These are phyloP conservation scores for Calypte anna DNA, from an alignment of 2,113 vertebrate genomes.

Conservation along the genomic window DNA sequence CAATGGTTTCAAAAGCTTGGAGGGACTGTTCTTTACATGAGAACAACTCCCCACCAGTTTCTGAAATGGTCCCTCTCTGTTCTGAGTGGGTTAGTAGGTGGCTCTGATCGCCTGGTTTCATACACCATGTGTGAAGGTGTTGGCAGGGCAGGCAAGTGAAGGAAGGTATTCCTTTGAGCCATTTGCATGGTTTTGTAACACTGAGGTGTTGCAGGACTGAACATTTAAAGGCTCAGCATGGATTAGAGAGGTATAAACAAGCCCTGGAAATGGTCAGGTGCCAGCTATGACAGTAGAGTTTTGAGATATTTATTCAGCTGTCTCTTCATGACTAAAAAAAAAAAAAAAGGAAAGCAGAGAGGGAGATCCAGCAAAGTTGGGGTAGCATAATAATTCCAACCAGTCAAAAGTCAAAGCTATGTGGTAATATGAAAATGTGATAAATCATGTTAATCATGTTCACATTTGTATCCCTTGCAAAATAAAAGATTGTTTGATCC, in stretches of 20 bases:
- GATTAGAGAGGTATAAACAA: conserved; percentile 41
- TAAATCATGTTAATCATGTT: not conserved
- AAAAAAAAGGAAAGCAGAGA: not conserved
- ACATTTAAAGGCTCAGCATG: not conserved
- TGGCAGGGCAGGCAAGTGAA: not conserved
- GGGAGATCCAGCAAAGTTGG: conserved; percentile 23
- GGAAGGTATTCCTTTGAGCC: not conserved
- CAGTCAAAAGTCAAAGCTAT: conserved; percentile 26
- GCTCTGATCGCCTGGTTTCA: not conserved
- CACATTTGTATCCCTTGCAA: not conserved
- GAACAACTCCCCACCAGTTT: not conserved
- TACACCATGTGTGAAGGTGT: too few species aligned
- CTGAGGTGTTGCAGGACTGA: not conserved
- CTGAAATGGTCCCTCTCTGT: not conserved
- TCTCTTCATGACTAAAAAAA: conserved; percentile 1
- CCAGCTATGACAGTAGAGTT: conserved; percentile 61
- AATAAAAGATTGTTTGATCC: not conserved
- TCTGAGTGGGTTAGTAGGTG: not conserved
- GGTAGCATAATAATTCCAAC: not conserved
- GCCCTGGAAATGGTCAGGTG: conserved; percentile 21
- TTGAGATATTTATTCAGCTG: conserved; percentile 81
- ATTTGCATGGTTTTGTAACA: not conserved
- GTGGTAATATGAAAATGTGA: not conserved
- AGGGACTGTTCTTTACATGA: not conserved
- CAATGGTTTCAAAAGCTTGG: not conserved